phyloP scores from a whole-genome alignment of 2,797 vertebrate genomes.

The Molossus alvarezi region DNA sequence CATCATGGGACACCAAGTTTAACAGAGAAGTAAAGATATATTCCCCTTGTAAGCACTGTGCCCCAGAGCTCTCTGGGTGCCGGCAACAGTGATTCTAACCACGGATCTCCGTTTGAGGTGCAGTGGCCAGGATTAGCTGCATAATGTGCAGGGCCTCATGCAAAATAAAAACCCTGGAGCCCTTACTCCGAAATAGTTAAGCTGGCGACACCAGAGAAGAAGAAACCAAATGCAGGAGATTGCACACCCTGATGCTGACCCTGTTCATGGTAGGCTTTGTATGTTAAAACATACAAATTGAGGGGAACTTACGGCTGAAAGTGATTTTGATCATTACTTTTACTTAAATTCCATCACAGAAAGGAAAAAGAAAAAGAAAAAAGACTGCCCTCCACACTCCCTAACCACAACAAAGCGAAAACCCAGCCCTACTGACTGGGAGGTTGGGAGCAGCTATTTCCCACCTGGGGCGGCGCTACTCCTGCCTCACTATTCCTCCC shows the following conservation, averaged over 20 bases:
- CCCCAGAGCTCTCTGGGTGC: neutral
- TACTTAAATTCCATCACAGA: neutral
- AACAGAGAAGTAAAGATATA: neutral
- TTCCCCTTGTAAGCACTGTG: neutral
- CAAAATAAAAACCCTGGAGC: neutral
- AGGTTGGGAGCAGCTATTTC: neutral
- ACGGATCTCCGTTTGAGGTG: neutral
- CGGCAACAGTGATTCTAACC: neutral
- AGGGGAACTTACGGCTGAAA: neutral
- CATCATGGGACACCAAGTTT: slow-evolving; percentile 18
- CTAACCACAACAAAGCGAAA: neutral
- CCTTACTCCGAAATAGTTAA: neutral
- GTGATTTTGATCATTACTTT: neutral
- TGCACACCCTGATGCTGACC: neutral
- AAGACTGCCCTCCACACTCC: too few relatives aligned
- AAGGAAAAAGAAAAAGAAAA: neutral
- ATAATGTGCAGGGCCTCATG: neutral
- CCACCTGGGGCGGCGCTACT: neutral
- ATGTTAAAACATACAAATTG: neutral
- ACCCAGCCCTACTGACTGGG: neutral
- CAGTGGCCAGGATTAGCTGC: neutral
- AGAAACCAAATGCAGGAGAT: neutral
- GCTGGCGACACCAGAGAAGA: neutral
- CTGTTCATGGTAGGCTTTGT: neutral
- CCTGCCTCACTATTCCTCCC: neutral